A percentile compares a stretch with the other conserved stretches of the same genome.
Conservation (phyloP, 2,888 invertebrate genomes). For the Drosophila greeni region DNA sequence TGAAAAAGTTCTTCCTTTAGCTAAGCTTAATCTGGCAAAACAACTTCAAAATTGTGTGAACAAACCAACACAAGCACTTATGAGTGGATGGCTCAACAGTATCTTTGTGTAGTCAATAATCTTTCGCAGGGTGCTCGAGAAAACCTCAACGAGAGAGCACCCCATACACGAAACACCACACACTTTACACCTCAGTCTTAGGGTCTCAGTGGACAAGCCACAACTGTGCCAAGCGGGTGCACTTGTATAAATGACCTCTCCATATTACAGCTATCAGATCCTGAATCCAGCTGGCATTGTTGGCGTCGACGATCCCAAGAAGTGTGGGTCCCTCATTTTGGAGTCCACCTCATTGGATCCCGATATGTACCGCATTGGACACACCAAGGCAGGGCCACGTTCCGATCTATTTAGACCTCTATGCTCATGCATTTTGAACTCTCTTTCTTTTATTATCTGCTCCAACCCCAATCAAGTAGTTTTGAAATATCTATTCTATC, state of each 20-base stretch:
- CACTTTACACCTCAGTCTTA: constrained; percentile 13
- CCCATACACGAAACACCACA: constrained; percentile 21
- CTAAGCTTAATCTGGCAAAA: constrained; percentile 47
- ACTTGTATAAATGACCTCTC: constrained; percentile 31
- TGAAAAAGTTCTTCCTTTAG: constrained; percentile 79
- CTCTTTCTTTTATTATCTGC: constrained; percentile 29
- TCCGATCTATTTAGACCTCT: constrained; percentile 65
- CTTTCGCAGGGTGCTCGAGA: constrained; percentile 30
- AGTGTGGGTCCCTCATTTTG: constrained; percentile 80
- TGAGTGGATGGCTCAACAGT: constrained; percentile 67
- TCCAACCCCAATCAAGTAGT: constrained; percentile 52
- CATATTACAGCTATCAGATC: constrained; percentile 94
- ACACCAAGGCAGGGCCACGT: constrained; percentile 90
- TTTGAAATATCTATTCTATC: constrained; percentile 35
- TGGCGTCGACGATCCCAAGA: constrained; percentile 88
- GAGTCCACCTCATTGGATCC: constrained; percentile 90
- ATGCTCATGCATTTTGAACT: constrained; percentile 57
- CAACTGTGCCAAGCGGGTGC: constrained; percentile 41
- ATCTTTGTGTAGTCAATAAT: constrained; percentile 61
- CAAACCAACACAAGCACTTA: constrained; percentile 26
- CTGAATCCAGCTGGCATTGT: constrained; percentile 93
- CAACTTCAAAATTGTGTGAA: constrained; percentile 54
- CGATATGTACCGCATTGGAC: constrained; percentile 97
- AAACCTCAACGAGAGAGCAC: constrained; percentile 33
- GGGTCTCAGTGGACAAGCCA: constrained; percentile 39